A percentile compares a stretch with the other conserved stretches of the same genome.
Evolutionary conservation across 1,140 invertebrate species (phyloP).

Genomic region (Sipha flava): DNA sequence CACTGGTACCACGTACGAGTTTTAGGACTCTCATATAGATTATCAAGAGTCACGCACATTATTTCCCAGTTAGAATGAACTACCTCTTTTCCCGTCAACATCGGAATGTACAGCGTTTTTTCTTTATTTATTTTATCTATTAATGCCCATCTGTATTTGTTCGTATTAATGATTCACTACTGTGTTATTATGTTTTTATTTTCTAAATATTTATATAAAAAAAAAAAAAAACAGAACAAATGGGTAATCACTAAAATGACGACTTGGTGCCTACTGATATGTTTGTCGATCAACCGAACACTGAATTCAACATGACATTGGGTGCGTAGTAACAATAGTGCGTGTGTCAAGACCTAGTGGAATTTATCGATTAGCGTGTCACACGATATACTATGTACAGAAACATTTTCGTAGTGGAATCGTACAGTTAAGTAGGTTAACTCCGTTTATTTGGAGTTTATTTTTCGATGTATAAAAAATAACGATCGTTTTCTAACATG

Average conservation of each 20-base stretch:
- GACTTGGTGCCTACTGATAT: not conserved
- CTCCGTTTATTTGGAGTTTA: not conserved
- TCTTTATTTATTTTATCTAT: not conserved
- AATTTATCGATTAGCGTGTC: constrained; percentile 27
- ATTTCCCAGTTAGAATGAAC: not conserved
- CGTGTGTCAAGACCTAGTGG: constrained; percentile 8
- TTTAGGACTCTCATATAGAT: not conserved
- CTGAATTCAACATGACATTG: not conserved
- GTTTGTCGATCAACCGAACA: not conserved
- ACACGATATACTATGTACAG: not conserved
- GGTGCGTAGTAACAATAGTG: not conserved
- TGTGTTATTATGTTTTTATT: too few species aligned
- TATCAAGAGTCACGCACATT: not conserved
- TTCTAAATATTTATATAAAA: too few species aligned
- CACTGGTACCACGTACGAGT: not conserved
- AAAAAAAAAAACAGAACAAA: too few species aligned
- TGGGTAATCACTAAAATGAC: too few species aligned
- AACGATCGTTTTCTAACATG: not conserved
- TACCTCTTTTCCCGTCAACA: not conserved
- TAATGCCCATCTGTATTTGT: not conserved
- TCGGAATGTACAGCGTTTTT: not conserved
- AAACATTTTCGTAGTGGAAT: not conserved
- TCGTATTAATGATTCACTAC: too few species aligned
- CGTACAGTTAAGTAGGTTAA: constrained; percentile 15
- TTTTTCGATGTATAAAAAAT: not conserved